Percentiles rank a stretch among this genome's conserved stretches.
phyloP scores from a whole-genome alignment of 2,113 vertebrate species.

The Dolichotis patagonum region DNA sequence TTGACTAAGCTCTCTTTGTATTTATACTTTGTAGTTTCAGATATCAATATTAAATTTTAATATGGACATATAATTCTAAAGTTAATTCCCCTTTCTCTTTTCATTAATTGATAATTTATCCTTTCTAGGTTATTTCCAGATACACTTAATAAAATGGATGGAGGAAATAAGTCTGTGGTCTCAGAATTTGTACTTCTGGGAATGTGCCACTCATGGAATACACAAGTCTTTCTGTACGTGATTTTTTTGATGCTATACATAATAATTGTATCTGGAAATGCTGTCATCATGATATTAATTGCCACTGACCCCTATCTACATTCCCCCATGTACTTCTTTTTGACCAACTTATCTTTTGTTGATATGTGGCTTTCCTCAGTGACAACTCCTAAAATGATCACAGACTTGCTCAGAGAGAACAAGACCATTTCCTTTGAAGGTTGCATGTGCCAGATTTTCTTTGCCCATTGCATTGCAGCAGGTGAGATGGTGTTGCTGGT shows the following conservation, averaged over 20 bases:
- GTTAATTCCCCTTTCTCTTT: not conserved
- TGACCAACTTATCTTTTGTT: conserved; percentile 68
- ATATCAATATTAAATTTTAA: not conserved
- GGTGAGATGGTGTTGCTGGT: conserved; percentile 34
- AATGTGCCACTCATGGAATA: conserved; percentile 45
- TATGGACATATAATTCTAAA: not conserved
- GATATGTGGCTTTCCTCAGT: conserved; percentile 70
- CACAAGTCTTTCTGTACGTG: conserved; percentile 52
- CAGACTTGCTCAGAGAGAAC: conserved; percentile 57
- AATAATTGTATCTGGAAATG: conserved; percentile 72
- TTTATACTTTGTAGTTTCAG: not conserved
- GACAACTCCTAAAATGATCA: conserved; percentile 65
- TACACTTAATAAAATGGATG: not conserved
- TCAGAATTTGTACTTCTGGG: conserved; percentile 76
- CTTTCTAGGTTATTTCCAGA: not conserved
- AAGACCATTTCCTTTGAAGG: conserved; percentile 68
- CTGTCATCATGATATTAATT: conserved; percentile 58
- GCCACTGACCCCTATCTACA: conserved; percentile 44
- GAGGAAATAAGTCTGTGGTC: not conserved
- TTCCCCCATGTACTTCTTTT: conserved; percentile 71
- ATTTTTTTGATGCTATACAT: conserved; percentile 67
- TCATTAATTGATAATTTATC: not conserved
- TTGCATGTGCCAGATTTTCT: conserved; percentile 72
- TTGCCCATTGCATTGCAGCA: conserved; percentile 59
- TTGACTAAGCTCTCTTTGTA: not conserved